Base-by-base conservation (phyloP, 2,797 vertebrate species). In the Pempheris klunzingeri region DNA sequence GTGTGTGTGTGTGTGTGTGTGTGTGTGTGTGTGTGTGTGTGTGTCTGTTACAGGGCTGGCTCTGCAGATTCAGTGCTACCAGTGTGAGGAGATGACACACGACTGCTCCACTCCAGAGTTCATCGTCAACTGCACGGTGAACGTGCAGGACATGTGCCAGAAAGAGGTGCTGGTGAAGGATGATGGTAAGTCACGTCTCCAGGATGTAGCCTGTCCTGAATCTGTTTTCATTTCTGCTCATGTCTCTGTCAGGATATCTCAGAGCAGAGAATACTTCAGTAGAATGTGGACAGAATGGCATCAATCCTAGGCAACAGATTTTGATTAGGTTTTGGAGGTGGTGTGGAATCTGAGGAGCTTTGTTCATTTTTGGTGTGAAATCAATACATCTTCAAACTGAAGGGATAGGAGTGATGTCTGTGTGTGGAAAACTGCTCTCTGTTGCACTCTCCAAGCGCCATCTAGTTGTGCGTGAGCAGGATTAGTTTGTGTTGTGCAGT, bases 111-210 rank as follows among this genome's bases (percentile, higher is more conserved):
- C 96, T 0, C 97, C 97, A 0, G 96, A 99, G 81, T 99, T 97
- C 90, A 96, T 99, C 1, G 98, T 98, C 64, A 99, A 99, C 89
- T 99, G 98, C 87, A 99, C 98, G 0, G 96, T 99, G 59, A 99
- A 99, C 0, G 98, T 99, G 60, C 98, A 99, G 93, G 96, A 99
- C 91, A 98, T 96, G 95, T 99, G 98, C 90, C 97, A 99, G 93
- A 99, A 98, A 86, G 98, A 99, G 94, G 97, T 99, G 8, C 96
- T 99, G 90, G 96, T 99, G 84, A 97, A 96, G 93, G 97, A 96
- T 67, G 95, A 97, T 0, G 98, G 98, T 99, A 92, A 95, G 96
- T 53, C 44, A 20, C 22, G 0, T 57, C 55, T 26, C 30, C 30
- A 32, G 3, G 4, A 4, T 32, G 30, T 32, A n/a, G n/a, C n/a